Percentiles rank a stretch among this genome's conserved stretches.
These are phyloP conservation scores for Nezara viridula DNA, from an alignment of 2,888 invertebrate species.

Conservation along the genomic window DNA sequence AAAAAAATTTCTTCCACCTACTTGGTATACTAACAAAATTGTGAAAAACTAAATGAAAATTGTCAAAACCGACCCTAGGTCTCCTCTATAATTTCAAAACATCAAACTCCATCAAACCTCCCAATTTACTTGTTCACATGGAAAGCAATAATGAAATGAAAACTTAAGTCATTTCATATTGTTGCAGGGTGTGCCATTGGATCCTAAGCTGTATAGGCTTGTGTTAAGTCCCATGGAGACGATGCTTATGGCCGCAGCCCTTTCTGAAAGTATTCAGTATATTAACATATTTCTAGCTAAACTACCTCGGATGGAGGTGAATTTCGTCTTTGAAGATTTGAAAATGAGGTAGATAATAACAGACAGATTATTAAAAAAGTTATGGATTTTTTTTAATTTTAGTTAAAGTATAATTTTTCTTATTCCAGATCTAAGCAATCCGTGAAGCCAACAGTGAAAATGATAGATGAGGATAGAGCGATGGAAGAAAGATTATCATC, in stretches of 20 bases:
- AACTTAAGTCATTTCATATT: neutral
- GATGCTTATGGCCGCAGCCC: neutral
- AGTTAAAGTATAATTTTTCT: neutral
- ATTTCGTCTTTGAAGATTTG: constrained; percentile 7
- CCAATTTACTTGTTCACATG: too few species aligned
- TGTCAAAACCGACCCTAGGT: too few species aligned
- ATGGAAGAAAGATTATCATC: neutral
- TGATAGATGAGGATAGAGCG: neutral
- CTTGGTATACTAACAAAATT: too few species aligned
- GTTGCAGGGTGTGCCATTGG: neutral
- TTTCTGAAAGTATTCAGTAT: neutral
- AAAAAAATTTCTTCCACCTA: too few species aligned
- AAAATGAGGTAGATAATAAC: neutral
- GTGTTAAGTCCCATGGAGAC: constrained; percentile 15
- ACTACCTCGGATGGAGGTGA: neutral
- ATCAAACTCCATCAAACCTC: too few species aligned
- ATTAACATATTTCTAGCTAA: neutral
- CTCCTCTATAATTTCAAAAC: too few species aligned
- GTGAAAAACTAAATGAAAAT: too few species aligned
- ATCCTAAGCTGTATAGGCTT: constrained; percentile 6
- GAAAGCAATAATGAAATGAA: neutral
- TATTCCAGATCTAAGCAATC: neutral
- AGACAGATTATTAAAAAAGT: too few species aligned
- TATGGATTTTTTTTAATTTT: too few species aligned
- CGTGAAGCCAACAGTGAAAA: neutral